Base-by-base conservation (phyloP, 2,113 vertebrate genomes). In the Hassar affinis region DNA sequence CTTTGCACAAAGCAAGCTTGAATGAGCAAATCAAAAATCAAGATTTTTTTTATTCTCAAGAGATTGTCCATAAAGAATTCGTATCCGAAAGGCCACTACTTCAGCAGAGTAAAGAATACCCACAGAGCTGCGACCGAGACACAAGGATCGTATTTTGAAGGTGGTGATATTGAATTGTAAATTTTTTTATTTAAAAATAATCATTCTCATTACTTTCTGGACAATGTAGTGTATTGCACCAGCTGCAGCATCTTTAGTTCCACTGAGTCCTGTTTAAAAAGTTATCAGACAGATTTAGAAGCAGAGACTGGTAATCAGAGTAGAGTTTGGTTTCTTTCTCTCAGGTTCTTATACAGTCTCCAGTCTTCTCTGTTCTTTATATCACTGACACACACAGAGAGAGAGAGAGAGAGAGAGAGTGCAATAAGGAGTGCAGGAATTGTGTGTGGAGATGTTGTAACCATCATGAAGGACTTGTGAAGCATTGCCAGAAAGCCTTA, bases 401-500 rank as follows among this genome's bases (percentile, higher is more conserved):
- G 56, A n/a, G 38, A 82, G 52, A 72, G 35, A 12, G 25, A 45
- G 12, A 8, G 52, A 82, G 52, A 72, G 35, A 12, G 25, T 30
- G 12, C 4, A 38, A 77, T 22, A 15, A 18, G 42, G 71, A 20
- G 81, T 20, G 74, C 72, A 78, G 47, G 47, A 15, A 51, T 42
- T 71, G 47, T 68, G 25, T 22, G 17, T 45, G n/a, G 22, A 57
- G 72, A 84, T 57, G 78, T 82, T 87, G 64, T 85, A 79, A 20
- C 64, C 75, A 85, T 74, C 33, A 56, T 72, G 54, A 38, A 51
- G 27, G 80, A 49, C 78, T 77, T 81, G 57, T 87, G 87, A 88
- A 88, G 54, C 66, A 6, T 79, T 88, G 90, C 89, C 90, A 89
- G 59, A 87, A 77, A 52, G 83, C 88, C 86, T 80, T 33, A 20